phyloP scores from a whole-genome alignment of 1,140 invertebrate genomes.

The Venustaconcha ellipsiformis region DNA sequence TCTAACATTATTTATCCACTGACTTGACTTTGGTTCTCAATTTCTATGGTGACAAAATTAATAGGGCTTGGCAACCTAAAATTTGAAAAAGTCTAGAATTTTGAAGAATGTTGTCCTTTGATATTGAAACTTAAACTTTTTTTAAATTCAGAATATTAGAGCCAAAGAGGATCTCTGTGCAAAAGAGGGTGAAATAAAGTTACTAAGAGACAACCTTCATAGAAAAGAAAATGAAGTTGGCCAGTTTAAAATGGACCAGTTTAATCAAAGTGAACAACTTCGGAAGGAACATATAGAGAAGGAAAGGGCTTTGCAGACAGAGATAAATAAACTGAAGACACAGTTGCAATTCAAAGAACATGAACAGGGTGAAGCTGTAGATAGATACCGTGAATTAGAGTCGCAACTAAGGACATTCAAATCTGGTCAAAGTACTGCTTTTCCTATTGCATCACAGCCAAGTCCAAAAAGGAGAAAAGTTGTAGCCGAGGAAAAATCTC shows the following conservation, averaged over 20 bases:
- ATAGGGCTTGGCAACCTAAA: too few relatives aligned
- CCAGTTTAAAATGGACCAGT: conserved; percentile 14
- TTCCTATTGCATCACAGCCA: conserved; percentile 1
- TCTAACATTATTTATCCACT: too few relatives aligned
- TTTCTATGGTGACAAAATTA: too few relatives aligned
- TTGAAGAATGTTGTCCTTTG: too few relatives aligned
- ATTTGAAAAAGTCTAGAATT: too few relatives aligned
- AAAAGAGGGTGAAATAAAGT: conserved; percentile 23
- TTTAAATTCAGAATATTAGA: conserved; percentile 4
- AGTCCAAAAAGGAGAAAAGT: conserved; percentile 15
- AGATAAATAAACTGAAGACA: conserved; percentile 18
- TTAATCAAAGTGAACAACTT: conserved; percentile 18
- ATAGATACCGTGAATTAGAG: conserved; percentile 17
- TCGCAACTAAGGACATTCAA: neutral
- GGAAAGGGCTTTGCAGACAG: conserved; percentile 15
- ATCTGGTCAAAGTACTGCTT: neutral
- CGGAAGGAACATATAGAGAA: conserved; percentile 8
- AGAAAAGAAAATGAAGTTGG: conserved; percentile 18
- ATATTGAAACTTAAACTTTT: too few relatives aligned
- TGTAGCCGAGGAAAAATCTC: conserved; percentile 14
- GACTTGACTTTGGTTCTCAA: too few relatives aligned
- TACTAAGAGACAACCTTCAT: conserved; percentile 23
- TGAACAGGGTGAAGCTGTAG: conserved; percentile 13
- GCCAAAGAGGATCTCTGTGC: conserved; percentile 16
- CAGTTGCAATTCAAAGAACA: conserved; percentile 27